phyloP scores from a whole-genome alignment of 1,140 invertebrate species.

The Atta texana region DNA sequence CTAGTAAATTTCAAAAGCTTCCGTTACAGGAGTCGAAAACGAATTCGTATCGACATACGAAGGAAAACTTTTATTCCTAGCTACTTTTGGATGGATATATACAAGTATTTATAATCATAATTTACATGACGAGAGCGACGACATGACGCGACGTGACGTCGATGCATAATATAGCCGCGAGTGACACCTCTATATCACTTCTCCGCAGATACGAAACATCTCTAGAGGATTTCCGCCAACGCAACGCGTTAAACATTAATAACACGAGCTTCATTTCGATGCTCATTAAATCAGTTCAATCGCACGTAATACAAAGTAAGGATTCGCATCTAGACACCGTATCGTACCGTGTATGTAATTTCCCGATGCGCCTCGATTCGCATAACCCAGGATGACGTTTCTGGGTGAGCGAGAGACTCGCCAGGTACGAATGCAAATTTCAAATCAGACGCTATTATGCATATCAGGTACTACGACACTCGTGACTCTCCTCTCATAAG shows the following conservation, averaged over 20 bases:
- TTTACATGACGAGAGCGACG: background rate
- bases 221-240: background rate
- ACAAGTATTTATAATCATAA: conserved; percentile 39
- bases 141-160: conserved; percentile 18
- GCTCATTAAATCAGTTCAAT: conserved; percentile 59
- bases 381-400: conserved; percentile 62
- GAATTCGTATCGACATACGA: background rate
- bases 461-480: conserved; percentile 77
- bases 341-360: conserved; percentile 2
- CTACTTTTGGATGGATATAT: background rate
- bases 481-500: conserved; percentile 77
- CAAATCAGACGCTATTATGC: conserved; percentile 82
- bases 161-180: background rate
- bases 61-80: conserved; percentile 33
- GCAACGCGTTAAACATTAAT: conserved; percentile 38
- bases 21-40: background rate
- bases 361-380: background rate
- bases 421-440: conserved; percentile 81
- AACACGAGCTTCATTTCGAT: conserved; percentile 39
- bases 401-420: conserved; percentile 70
- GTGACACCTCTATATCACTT: background rate
- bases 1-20: background rate
- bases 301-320: conserved; percentile 53
- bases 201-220: background rate
- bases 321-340: background rate